Evolutionary conservation across 2,113 vertebrate genomes (phyloP), one percentile per base, ranked within the genome.

Genomic region (Vidua chalybeata): DNA sequence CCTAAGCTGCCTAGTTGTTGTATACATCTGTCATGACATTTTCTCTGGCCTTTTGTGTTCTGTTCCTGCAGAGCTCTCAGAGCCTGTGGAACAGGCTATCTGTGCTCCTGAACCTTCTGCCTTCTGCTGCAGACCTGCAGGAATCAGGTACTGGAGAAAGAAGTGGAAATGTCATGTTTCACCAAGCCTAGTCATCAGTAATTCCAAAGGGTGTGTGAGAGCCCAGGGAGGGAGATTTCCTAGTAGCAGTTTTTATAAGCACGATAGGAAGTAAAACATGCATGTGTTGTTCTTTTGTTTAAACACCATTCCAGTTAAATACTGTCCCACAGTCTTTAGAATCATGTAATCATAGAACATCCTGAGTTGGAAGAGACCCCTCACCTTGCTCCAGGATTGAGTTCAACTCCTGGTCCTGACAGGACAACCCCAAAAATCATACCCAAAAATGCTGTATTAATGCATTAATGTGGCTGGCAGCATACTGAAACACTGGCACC

Each of bases 61-160:
- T 62, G 30, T 52, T 27, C 64, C 51, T 83, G 43, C 94, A 99
- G 99, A 99, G 99, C 96, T 99, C 99, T 81, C 99, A 99, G 64
- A 99, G 99, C 97, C 97, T 99, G 94, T 99, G 99, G 99, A 99
- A 99, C 97, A 98, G 99, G 80, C 98, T 99, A 69, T 99, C 99
- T 23, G 99, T 99, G 95, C 98, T 99, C 96, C 98, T 99, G 89
- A 99, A 99, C 97, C 98, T 99, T 31, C 97, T 99, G 67, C 99
- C 99, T 64, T 98, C 99, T 43, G 98, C 98, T 61, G 96, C 96
- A 28, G 99, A 99, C 92, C 98, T 99, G 91, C 98, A 99, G 20
- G 99, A 99, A 95, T 98, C 99, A 67, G 99, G 99, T 99, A 98
- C 26, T 30, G 26, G 51, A 19, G 31, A 12, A 74, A 52, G 23